A percentile compares a stretch with the other conserved stretches of the same genome.
phyloP scores from a whole-genome alignment of 1,140 invertebrate species.

The Varroa destructor region DNA sequence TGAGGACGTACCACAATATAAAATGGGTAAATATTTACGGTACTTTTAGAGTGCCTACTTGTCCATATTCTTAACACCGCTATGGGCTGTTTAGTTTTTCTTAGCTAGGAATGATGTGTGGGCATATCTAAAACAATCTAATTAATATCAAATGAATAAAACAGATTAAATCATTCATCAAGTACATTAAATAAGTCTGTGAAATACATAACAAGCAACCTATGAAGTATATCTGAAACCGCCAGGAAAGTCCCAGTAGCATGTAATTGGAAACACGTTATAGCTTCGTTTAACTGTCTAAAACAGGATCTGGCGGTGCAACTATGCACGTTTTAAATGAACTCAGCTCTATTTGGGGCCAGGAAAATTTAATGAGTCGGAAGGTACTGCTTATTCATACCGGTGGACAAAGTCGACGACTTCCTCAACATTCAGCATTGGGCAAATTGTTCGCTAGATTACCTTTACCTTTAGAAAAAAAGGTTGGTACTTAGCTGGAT shows the following conservation, averaged over 20 bases:
- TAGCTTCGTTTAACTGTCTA: no score
- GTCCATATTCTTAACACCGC: no score
- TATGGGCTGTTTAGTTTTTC: background rate
- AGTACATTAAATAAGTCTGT: no score
- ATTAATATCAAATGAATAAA: slow-evolving; percentile 1
- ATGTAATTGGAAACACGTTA: no score
- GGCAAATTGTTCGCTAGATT: slow-evolving; percentile 44
- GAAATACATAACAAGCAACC: no score
- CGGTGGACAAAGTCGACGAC: slow-evolving; percentile 44
- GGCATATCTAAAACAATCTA: background rate
- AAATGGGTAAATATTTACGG: slow-evolving; percentile 6
- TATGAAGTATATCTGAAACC: no score
- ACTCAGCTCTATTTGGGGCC: slow-evolving; percentile 37
- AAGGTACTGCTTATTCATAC: slow-evolving; percentile 43
- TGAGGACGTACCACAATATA: background rate
- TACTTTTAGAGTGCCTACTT: no score
- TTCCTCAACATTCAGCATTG: slow-evolving; percentile 42
- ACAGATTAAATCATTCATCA: background rate
- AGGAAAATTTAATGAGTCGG: slow-evolving; percentile 36
- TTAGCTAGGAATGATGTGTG: background rate
- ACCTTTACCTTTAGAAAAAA: slow-evolving; percentile 33
- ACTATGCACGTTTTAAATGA: slow-evolving; percentile 39
- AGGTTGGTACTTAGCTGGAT: no score
- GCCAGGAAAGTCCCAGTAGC: no score
- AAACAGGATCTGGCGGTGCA: slow-evolving; percentile 43